These are phyloP conservation scores for Echinometra lucunter DNA, from an alignment of 53 echinoderm and acorn worm genomes.

Conservation along the genomic window DNA sequence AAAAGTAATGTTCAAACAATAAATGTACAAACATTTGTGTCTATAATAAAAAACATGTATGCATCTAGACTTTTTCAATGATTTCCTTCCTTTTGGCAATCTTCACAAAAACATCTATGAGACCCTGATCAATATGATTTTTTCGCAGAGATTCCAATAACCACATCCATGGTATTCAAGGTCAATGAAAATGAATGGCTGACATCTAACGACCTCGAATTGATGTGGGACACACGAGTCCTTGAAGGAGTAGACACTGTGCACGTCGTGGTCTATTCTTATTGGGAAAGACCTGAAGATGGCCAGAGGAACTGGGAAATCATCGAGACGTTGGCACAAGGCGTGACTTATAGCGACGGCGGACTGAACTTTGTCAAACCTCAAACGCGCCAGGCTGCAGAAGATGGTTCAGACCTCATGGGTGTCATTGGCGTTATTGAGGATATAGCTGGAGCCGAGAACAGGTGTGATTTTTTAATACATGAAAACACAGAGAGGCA, in stretches of 20 bases:
- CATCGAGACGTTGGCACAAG: slow-evolving; percentile 50
- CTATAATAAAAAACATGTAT: no score
- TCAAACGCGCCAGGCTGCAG: background rate
- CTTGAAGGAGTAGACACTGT: slow-evolving; percentile 63
- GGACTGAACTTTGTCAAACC: slow-evolving; percentile 46
- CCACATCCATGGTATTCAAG: slow-evolving; percentile 25
- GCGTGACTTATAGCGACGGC: slow-evolving; percentile 21
- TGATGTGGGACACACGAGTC: slow-evolving; percentile 27
- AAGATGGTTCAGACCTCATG: slow-evolving; percentile 9
- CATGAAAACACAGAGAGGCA: no score
- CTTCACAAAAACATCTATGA: background rate
- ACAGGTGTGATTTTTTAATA: slow-evolving; percentile 15
- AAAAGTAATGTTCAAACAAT: no score
- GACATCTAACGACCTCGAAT: slow-evolving; percentile 32
- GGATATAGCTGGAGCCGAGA: background rate
- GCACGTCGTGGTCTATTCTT: slow-evolving; percentile 72
- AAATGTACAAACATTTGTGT: no score
- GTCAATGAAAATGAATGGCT: slow-evolving; percentile 18
- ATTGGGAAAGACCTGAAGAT: slow-evolving; percentile 53
- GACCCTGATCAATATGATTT: slow-evolving; percentile 37
- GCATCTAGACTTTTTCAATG: background rate
- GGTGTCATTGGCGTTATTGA: slow-evolving; percentile 47
- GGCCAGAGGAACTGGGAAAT: slow-evolving; percentile 59
- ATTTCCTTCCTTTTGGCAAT: background rate
- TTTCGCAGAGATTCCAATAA: background rate